Base-by-base conservation (phyloP, 2,888 invertebrate genomes). In the Vesta saturnalis region DNA sequence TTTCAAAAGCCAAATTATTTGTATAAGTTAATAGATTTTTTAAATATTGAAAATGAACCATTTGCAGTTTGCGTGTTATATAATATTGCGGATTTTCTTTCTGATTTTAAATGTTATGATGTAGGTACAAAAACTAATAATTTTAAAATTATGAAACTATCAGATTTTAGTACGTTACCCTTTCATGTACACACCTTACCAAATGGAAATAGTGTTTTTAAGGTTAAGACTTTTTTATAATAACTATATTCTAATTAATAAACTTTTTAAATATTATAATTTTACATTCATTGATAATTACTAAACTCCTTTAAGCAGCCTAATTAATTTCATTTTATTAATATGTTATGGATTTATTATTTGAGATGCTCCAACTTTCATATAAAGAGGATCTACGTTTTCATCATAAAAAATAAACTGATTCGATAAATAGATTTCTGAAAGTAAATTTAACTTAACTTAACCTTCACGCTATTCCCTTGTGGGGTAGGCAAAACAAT, bases 231-330 rank as follows among this genome's bases (percentile, higher is more conserved):
- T 47, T 14, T 43, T 43, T 47, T 47, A 47, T 47, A 47, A 47
- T 47, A 47, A 15, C 47, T 47, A 47, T 47, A 47, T 47, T 47
- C 47, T 16, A 47, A 47, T 47, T 47, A 47, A 47, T 47, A 47
- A 47, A 47, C 47, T 47, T 47, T 47, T 47, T 47, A 47, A 47
- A 47, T 47, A 47, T 47, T 47, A 47, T 47, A 47, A 47, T 47
- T 47, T 47, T 47, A 15, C 16, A 47, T 47, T 47, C 47, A 47
- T 47, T 47, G 47, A 47, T 16, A 47, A 47, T 47, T 47, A 47
- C 47, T 47, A 47, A 47, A 47, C 16, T 15, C 12, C 47, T 47
- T 47, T 47, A 47, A 47, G 5, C 47, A 47, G 47, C 15, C 15
- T 47, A 47, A 47, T 15, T 47, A 16, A 47, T 47, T 47, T 47